A percentile compares a stretch with the other conserved stretches of the same genome.
These are phyloP conservation scores for Axea sp. DNA, from an alignment of 2,888 invertebrate species.

Conservation along the genomic window DNA sequence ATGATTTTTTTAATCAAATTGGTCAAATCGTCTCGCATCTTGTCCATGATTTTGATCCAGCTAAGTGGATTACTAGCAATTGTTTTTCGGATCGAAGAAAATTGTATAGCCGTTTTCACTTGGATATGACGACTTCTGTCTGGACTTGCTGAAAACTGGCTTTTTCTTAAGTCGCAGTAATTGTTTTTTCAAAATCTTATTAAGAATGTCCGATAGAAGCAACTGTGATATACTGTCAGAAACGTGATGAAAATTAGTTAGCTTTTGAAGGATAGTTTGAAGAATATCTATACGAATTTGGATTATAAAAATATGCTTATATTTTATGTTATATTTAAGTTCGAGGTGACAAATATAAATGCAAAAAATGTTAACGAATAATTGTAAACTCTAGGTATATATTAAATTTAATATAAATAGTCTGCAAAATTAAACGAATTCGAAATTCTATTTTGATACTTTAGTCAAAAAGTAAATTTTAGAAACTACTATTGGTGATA, in stretches of 20 bases:
- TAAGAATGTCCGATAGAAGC: slow-evolving; percentile 59
- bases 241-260: slow-evolving; percentile 52
- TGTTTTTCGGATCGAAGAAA: slow-evolving; percentile 1
- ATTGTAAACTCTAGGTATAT: slow-evolving; percentile 33
- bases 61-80: slow-evolving; percentile 15
- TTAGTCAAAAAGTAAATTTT: slow-evolving; percentile 45
- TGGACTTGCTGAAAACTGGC: slow-evolving; percentile 2
- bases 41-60: slow-evolving; percentile 4
- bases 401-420: slow-evolving; percentile 41
- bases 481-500: slow-evolving; percentile 49
- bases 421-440: slow-evolving; percentile 13
- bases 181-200: slow-evolving; percentile 37
- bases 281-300: slow-evolving; percentile 18
- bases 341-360: not conserved
- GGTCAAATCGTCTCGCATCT: slow-evolving; percentile 16
- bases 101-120: slow-evolving; percentile 6
- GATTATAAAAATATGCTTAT: slow-evolving; percentile 23
- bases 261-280: slow-evolving; percentile 45
- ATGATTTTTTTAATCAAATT: not conserved
- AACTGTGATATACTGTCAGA: slow-evolving; percentile 65
- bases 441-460: slow-evolving; percentile 48
- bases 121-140: slow-evolving; percentile 45
- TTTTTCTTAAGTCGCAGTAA: not conserved
- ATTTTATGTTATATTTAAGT: slow-evolving; percentile 19
- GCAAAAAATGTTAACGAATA: slow-evolving; percentile 17